Conservation (phyloP, 53 echinoderm and acorn worm genomes). For the Mesocentrotus franciscanus region DNA sequence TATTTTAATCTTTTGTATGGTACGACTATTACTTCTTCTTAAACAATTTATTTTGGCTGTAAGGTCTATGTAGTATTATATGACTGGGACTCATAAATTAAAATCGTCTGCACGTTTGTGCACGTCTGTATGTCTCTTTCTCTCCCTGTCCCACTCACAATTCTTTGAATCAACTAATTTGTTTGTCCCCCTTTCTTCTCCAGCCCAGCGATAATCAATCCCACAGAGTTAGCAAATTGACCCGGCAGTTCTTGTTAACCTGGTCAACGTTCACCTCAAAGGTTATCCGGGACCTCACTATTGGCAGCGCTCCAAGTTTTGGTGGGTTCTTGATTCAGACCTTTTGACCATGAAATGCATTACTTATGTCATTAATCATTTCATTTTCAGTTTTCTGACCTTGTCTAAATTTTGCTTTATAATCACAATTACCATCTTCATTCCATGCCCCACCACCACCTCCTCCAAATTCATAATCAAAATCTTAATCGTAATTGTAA, state of each 20-base stretch:
- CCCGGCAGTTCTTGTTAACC: conserved; percentile 73
- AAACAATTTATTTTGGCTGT: too few relatives aligned
- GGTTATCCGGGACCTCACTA: conserved; percentile 77
- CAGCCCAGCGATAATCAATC: conserved; percentile 19
- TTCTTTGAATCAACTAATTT: background rate
- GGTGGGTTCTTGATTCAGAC: conserved; percentile 47
- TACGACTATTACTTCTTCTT: too few relatives aligned
- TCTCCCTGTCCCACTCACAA: background rate
- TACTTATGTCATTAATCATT: background rate
- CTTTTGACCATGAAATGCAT: background rate
- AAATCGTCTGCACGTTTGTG: too few relatives aligned
- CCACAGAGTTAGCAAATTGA: conserved; percentile 52
- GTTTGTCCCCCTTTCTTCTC: background rate
- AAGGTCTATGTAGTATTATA: too few relatives aligned
- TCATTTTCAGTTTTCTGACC: background rate
- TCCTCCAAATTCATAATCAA: background rate
- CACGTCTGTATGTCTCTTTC: background rate
- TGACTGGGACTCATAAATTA: too few relatives aligned
- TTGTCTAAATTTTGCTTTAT: background rate
- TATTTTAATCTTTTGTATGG: too few relatives aligned
- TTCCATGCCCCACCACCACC: background rate
- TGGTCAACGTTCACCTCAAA: conserved; percentile 75
- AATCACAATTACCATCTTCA: too few relatives aligned
- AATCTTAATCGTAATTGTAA: background rate
- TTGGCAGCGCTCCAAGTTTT: conserved; percentile 81